These are phyloP conservation scores for Aphelenchoides fujianensis DNA, from an alignment of 1,140 invertebrate species.

Conservation along the genomic window DNA sequence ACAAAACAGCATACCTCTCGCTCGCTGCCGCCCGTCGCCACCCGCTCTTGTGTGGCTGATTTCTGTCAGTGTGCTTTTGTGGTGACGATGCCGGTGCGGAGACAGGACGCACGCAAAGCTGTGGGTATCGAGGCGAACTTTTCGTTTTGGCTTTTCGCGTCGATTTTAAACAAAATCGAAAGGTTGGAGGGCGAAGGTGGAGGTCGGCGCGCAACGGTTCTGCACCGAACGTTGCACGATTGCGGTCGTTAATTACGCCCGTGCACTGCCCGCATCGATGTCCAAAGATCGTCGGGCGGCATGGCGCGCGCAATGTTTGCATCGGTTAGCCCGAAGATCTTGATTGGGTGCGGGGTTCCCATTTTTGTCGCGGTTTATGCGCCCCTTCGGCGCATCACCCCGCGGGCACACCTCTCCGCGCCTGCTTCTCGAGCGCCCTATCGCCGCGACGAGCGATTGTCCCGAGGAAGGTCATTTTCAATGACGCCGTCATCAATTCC, in stretches of 20 bases:
- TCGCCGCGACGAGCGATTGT: not conserved
- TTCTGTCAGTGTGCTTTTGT: conserved; percentile 3
- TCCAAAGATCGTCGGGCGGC: no score
- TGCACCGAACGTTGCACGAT: no score
- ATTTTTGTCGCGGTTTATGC: not conserved
- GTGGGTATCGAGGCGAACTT: not conserved
- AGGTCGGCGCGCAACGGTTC: no score
- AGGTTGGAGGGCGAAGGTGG: not conserved
- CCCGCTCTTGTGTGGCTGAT: conserved; percentile 1
- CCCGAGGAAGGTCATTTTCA: conserved; percentile 4
- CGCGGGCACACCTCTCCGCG: not conserved
- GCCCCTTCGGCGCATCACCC: not conserved
- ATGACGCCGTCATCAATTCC: conserved; percentile 2
- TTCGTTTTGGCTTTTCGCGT: not conserved
- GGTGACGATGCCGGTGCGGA: not conserved
- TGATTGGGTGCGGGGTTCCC: not conserved
- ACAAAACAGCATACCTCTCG: conserved; percentile 5
- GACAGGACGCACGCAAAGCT: not conserved
- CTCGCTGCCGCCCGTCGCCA: no score
- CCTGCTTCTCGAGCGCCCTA: no score
- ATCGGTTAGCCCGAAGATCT: no score
- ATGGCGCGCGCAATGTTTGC: no score
- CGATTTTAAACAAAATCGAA: conserved; percentile 3
- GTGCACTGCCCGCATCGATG: no score
- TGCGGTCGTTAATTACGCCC: no score